phyloP scores from a whole-genome alignment of 2,797 vertebrate species.

The Rachycentron canadum region DNA sequence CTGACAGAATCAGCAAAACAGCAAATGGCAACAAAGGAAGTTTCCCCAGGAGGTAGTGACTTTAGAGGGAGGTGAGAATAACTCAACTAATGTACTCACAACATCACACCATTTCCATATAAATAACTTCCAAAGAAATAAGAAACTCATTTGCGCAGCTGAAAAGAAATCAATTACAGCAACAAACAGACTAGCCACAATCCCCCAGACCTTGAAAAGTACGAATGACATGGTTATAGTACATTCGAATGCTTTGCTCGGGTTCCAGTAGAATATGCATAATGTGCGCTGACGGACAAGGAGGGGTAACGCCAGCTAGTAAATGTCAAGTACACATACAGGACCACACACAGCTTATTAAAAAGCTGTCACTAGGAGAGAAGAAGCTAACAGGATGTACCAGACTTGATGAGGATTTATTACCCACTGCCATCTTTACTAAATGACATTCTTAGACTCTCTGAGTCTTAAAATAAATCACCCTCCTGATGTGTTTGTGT shows the following conservation, averaged over 20 bases:
- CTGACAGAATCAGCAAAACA: constrained; percentile 82
- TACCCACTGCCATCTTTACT: constrained; percentile 85
- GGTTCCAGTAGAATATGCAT: constrained; percentile 73
- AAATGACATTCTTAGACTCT: constrained; percentile 85
- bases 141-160: constrained; percentile 80
- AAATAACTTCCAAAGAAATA: constrained; percentile 84
- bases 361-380: constrained; percentile 83
- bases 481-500: constrained; percentile 44
- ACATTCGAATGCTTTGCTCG: constrained; percentile 67
- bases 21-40: constrained; percentile 80
- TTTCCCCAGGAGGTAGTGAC: constrained; percentile 75
- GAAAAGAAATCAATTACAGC: constrained; percentile 84
- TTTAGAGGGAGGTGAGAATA: constrained; percentile 80
- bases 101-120: constrained; percentile 81
- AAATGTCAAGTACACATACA: constrained; percentile 86
- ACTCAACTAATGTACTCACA: constrained; percentile 77
- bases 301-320: constrained; percentile 80
- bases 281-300: constrained; percentile 77
- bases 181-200: constrained; percentile 71
- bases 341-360: constrained; percentile 86
- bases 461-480: constrained; percentile 84
- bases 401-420: constrained; percentile 88
- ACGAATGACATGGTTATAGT: constrained; percentile 66
- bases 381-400: constrained; percentile 84
- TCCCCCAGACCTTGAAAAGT: constrained; percentile 71